These are phyloP conservation scores for Bovichtus variegatus DNA, from an alignment of 2,797 vertebrate species.

Conservation along the genomic window DNA sequence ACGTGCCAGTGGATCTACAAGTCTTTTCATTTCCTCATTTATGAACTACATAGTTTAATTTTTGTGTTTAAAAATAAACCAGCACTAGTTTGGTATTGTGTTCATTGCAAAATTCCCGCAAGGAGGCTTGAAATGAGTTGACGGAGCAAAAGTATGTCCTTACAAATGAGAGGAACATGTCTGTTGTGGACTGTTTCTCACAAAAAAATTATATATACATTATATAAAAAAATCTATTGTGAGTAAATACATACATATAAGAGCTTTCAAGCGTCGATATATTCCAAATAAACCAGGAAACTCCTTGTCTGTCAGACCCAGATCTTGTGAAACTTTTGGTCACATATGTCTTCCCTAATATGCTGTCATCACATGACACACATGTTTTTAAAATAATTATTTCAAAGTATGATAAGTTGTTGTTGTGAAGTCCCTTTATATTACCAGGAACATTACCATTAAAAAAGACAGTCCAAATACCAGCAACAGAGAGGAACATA, in stretches of 20 bases:
- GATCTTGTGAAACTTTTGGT: not conserved
- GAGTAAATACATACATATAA: not conserved
- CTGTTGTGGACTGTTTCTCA: conserved; percentile 5
- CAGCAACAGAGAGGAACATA: not conserved
- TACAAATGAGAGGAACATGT: not conserved
- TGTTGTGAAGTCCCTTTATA: conserved; percentile 8
- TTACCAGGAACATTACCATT: not conserved
- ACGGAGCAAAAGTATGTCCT: not conserved
- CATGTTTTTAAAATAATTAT: not conserved
- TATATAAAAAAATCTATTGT: not conserved
- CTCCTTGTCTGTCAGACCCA: not conserved
- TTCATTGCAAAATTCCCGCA: not conserved
- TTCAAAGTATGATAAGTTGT: not conserved
- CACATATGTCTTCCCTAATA: not conserved
- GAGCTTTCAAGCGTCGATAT: not conserved
- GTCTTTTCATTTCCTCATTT: conserved; percentile 57
- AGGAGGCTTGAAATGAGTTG: not conserved
- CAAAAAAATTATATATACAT: not conserved
- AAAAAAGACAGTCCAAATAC: too few species aligned
- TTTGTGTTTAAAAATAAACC: conserved; percentile 35
- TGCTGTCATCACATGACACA: conserved; percentile 14
- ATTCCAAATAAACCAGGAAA: too few species aligned
- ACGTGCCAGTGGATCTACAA: not conserved
- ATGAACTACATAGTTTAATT: not conserved
- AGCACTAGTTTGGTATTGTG: not conserved